Base-by-base conservation (phyloP, 2,888 invertebrate genomes). In the Eilema depressum region DNA sequence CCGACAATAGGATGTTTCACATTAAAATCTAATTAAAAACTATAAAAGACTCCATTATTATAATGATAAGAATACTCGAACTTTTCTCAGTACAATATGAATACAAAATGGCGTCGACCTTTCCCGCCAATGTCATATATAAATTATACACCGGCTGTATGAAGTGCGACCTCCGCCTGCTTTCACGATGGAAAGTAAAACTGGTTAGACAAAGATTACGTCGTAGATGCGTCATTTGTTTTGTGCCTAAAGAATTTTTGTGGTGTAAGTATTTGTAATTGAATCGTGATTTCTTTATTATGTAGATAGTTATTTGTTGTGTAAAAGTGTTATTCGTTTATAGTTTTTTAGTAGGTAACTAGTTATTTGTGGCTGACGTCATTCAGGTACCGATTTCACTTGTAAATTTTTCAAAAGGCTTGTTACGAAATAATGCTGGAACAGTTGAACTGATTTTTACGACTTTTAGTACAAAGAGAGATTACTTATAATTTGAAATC, bases 121-220 rank as follows among this genome's bases (percentile, higher is more conserved):
- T 70, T 70, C 62, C 66, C 66, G 65, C 56, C 64, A 57, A 68
- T 63, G 37, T 60, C 57, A 41, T 37, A 26, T 26, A 57, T 66
- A 62, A 60, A 63, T 57, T 53, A 63, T 56, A 30, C 23, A 37
- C 33, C 37, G 70, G 70, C 70, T 61, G 66, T 66, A 57, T 59
- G 66, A 53, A n/a, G 61, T 66, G 62, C 70, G 70, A 65, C 70
- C 70, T 62, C 56, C 66, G 65, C 66, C 56, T 70, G 70, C 81
- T 79, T 79, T 81, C 81, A 61, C 64, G 69, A 28, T 60, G 47
- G 81, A 79, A 79, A 79, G 81, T 81, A 76, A 79, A 76, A 81
- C 81, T 73, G 47, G 81, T 72, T 73, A 57, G 67, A 20, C 70
- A 59, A 71, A 70, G 73, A 70, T 23, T 59, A 59, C 17, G 26